phyloP scores from a whole-genome alignment of 2,888 invertebrate species.

The Hypomecis punctinalis region DNA sequence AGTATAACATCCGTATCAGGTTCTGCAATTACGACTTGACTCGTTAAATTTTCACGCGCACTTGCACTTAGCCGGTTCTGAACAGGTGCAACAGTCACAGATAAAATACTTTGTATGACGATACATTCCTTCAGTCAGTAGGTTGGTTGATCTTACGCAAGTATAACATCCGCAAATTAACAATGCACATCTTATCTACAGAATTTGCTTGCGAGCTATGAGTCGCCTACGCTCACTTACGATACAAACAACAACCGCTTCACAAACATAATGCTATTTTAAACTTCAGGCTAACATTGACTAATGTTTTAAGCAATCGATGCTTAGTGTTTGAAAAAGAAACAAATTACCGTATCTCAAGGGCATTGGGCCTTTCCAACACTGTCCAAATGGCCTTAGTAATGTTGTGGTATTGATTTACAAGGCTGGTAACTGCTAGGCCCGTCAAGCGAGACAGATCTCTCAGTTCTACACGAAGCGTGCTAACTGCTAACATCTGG shows the following conservation, averaged over 20 bases:
- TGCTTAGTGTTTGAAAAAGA: constrained; percentile 37
- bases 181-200: constrained; percentile 15
- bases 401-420: constrained; percentile 52
- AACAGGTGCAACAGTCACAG: constrained; percentile 36
- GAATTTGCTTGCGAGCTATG: constrained; percentile 19
- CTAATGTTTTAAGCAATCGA: constrained; percentile 36
- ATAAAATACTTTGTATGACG: constrained; percentile 9
- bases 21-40: constrained; percentile 46
- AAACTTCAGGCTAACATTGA: constrained; percentile 15
- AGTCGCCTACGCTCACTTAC: constrained; percentile 29
- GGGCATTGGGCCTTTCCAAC: constrained; percentile 48
- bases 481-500: constrained; percentile 62
- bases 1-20: constrained; percentile 34
- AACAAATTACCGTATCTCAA: constrained; percentile 33
- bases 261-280: constrained; percentile 18
- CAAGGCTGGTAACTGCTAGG: constrained; percentile 54
- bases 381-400: constrained; percentile 45
- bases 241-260: constrained; percentile 11
- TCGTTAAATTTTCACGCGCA: constrained; percentile 68
- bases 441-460: constrained; percentile 52
- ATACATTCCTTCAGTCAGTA: background rate
- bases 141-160: constrained; percentile 6
- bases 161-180: constrained; percentile 22
- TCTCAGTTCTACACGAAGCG: constrained; percentile 57
- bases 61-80: constrained; percentile 59